These are phyloP conservation scores for Heliconius hewitsoni DNA, from an alignment of 1,140 invertebrate species.

Conservation along the genomic window DNA sequence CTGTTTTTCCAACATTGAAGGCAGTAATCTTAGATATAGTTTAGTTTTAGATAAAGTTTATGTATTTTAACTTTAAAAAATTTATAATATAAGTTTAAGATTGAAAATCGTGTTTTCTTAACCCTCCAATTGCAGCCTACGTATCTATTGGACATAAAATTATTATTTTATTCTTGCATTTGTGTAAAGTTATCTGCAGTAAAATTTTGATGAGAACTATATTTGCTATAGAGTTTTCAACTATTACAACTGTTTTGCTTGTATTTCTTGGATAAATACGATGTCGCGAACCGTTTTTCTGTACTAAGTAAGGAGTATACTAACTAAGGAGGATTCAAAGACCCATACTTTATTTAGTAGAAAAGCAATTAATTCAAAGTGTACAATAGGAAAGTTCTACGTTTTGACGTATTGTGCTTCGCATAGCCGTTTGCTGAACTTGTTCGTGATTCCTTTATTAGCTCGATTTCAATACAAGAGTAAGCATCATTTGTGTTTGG, in stretches of 20 bases:
- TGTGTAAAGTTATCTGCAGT: conserved; percentile 23
- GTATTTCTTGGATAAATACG: conserved; percentile 29
- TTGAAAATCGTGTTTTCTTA: no score
- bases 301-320: background rate
- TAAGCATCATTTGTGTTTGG: conserved; percentile 28
- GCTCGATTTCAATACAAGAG: conserved; percentile 55
- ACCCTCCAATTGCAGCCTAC: no score
- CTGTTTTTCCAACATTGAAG: no score
- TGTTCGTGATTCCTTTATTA: conserved; percentile 75
- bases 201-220: conserved; percentile 26
- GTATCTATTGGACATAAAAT: no score
- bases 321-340: conserved; percentile 30
- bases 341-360: conserved; percentile 39
- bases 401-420: conserved; percentile 69
- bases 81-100: no score
- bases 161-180: background rate
- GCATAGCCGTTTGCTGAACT: conserved; percentile 70
- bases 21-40: no score
- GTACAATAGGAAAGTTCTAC: conserved; percentile 71
- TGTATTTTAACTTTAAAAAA: no score
- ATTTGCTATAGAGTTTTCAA: conserved; percentile 28
- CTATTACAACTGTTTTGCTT: conserved; percentile 24
- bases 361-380: conserved; percentile 71
- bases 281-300: conserved; percentile 26
- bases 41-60: no score